These are phyloP conservation scores for Cladopsammia gracilis DNA, from an alignment of 64 coral and sea anemone species.

Conservation along the genomic window DNA sequence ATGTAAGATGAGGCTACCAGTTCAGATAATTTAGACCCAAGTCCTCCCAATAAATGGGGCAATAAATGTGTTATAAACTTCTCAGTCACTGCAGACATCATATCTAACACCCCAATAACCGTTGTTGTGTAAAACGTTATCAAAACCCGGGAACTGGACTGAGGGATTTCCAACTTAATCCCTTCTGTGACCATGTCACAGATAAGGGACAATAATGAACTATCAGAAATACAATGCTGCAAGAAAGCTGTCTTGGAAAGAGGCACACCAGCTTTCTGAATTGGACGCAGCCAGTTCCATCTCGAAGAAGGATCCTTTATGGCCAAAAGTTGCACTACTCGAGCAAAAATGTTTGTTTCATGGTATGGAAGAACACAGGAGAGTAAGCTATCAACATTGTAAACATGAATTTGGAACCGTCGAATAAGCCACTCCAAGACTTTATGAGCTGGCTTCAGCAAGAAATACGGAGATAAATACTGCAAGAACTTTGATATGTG, in stretches of 20 bases:
- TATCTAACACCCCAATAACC: conserved; percentile 84
- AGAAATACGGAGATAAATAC: conserved; percentile 92
- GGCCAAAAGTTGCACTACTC: conserved; percentile 86
- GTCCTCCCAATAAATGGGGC: conserved; percentile 76
- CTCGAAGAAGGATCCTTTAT: conserved; percentile 79
- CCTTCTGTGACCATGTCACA: conserved; percentile 84
- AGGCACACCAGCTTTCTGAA: conserved; percentile 86
- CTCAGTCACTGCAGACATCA: conserved; percentile 79
- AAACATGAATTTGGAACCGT: conserved; percentile 81
- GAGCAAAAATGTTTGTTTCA: conserved; percentile 92
- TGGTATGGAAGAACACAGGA: conserved; percentile 91
- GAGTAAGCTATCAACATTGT: conserved; percentile 83
- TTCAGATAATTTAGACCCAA: conserved; percentile 80
- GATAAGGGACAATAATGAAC: conserved; percentile 67
- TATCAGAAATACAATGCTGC: conserved; percentile 86
- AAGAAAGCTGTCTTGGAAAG: conserved; percentile 84
- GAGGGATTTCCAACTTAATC: conserved; percentile 46
- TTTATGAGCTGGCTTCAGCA: conserved; percentile 96
- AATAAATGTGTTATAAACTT: conserved; percentile 78
- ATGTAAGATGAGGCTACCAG: conserved; percentile 89
- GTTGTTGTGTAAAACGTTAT: conserved; percentile 96
- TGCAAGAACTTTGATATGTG: conserved; percentile 79
- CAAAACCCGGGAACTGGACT: conserved; percentile 79
- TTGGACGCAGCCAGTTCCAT: conserved; percentile 85
- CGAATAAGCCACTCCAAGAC: conserved; percentile 95